Base-by-base conservation (phyloP, 1,140 invertebrate genomes). In the Oscheius sp. region DNA sequence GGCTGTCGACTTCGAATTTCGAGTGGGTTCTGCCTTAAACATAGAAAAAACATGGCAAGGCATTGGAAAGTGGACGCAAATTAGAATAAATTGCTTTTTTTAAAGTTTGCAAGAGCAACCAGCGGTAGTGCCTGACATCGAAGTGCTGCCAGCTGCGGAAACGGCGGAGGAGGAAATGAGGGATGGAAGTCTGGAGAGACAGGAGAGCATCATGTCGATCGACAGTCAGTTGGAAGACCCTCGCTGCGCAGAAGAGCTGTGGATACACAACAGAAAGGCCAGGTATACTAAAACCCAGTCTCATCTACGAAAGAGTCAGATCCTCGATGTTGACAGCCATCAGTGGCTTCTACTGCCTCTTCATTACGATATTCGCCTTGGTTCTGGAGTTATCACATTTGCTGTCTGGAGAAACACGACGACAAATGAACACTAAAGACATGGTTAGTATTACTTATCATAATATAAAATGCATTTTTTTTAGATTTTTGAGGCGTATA, bases 401-500 rank as follows among this genome's bases (percentile, higher is more conserved):
- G 1, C 49, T 84, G 15, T 63, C 75, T 18, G 75, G 64, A 20
- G 58, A 68, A 36, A 35, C 52, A 64, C 34, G 35, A 10, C n/a
- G 66, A n/a, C 61, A 69, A 20, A 4, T 63, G 13, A 69, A 59
- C 13, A 76, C 61, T 42, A 76, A 68, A 38, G 69, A 71, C 31
- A 52, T 71, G 58, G 69, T 71, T 10, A 61, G 42, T 55, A 2
- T 45, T 23, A 52, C 18, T 52, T 42, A n/a, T 63, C 77, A 42
- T 45, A 29, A 29, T 13, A 35, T 31, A 13, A 23, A 31, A 61
- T 28, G 32, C 20, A 29, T 52, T 61, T 23, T 59, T 80, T 88
- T 88, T 42, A 98, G 90, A 92, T 91, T 71, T 96, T 97, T 88
- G 97, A 96, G 88, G 93, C 95, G 52, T 98, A 95, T 86, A 89